Percentiles rank a stretch among this genome's conserved stretches.
Conservation (phyloP, 2,888 invertebrate genomes). For the Athalia circularis region DNA sequence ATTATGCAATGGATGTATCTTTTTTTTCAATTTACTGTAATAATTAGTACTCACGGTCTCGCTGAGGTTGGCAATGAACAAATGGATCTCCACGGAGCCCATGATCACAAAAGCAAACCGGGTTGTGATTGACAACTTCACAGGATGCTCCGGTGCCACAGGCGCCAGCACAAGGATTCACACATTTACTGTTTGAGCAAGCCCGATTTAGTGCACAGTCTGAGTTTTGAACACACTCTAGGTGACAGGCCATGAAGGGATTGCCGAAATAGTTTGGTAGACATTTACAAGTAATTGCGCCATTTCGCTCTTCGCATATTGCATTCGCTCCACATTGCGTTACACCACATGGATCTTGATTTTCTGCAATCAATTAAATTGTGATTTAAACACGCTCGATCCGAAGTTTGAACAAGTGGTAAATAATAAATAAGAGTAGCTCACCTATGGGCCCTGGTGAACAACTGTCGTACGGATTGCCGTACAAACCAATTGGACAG, state of each 20-base stretch:
- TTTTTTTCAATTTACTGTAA: not conserved
- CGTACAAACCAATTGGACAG: conserved; percentile 81
- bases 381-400: conserved; percentile 49
- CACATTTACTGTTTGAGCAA: conserved; percentile 86
- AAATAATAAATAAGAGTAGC: conserved; percentile 53
- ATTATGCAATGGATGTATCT: not conserved
- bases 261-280: conserved; percentile 86
- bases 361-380: conserved; percentile 55
- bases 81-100: conserved; percentile 86
- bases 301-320: conserved; percentile 80
- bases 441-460: conserved; percentile 77
- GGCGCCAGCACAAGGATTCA: conserved; percentile 84
- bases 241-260: conserved; percentile 85
- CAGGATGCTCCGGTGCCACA: conserved; percentile 87
- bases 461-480: conserved; percentile 88
- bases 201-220: conserved; percentile 84
- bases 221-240: conserved; percentile 88
- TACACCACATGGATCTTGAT: conserved; percentile 80
- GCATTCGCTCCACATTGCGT: conserved; percentile 86
- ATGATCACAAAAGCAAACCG: conserved; percentile 85
- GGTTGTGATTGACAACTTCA: conserved; percentile 84
- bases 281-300: conserved; percentile 84
- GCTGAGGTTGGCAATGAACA: conserved; percentile 79
- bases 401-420: conserved; percentile 22
- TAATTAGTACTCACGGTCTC: conserved; percentile 46